Conservation (phyloP, 2,113 vertebrate genomes). For the Chloroceryle aenea region DNA sequence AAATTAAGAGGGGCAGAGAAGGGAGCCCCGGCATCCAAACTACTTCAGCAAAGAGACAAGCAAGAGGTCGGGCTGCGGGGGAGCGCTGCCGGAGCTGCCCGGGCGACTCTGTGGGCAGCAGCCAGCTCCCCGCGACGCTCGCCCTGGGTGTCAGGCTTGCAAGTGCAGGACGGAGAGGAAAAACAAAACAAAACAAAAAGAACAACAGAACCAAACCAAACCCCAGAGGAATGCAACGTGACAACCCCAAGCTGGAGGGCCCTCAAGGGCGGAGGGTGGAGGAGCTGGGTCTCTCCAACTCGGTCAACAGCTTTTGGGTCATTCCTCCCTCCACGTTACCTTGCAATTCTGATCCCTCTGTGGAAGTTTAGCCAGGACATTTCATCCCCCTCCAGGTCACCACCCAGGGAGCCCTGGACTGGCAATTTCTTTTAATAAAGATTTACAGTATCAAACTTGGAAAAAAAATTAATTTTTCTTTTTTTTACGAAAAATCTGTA, state of each 20-base stretch:
- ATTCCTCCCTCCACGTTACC: conserved; percentile 46
- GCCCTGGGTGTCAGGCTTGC: not conserved
- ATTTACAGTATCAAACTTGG: conserved; percentile 80
- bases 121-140: not conserved
- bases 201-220: conserved; percentile 28
- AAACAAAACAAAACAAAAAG: not conserved
- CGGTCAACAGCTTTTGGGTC: conserved; percentile 11
- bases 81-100: not conserved
- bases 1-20: not conserved
- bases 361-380: conserved; percentile 37
- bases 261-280: conserved; percentile 47
- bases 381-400: conserved; percentile 59
- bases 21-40: not conserved
- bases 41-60: not conserved
- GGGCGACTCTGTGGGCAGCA: not conserved
- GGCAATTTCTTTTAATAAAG: conserved; percentile 73
- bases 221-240: conserved; percentile 63
- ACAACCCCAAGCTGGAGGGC: conserved; percentile 60
- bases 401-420: conserved; percentile 69
- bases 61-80: fast-evolving
- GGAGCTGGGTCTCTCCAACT: conserved; percentile 32
- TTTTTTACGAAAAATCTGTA: conserved; percentile 84
- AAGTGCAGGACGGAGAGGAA: conserved; percentile 17
- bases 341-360: conserved; percentile 57
- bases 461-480: conserved; percentile 67